Conservation (phyloP, 2,113 vertebrate genomes). For the Pseudorasbora parva region DNA sequence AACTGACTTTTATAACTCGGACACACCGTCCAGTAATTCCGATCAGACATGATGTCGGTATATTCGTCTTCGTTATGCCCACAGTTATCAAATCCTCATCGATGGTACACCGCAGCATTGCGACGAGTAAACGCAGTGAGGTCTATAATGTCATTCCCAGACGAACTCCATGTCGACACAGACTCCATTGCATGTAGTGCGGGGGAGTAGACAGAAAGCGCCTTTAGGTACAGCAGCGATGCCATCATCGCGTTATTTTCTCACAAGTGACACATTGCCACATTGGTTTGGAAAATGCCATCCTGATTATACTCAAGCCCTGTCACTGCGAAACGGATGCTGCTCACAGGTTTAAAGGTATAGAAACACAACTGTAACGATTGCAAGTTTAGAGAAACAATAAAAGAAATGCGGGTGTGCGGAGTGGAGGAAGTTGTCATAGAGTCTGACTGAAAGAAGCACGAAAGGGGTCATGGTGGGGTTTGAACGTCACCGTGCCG, state of each 20-base stretch:
- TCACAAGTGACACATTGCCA: constrained; percentile 36
- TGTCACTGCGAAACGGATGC: not conserved
- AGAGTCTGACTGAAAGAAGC: constrained; percentile 25
- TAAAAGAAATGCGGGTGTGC: constrained; percentile 8
- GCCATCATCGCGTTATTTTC: constrained; percentile 49
- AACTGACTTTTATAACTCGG: constrained; percentile 85
- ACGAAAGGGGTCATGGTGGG: constrained; percentile 19
- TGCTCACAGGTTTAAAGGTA: not conserved
- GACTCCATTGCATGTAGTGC: constrained; percentile 17
- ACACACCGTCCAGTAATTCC: constrained; percentile 86
- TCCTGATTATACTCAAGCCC: not conserved
- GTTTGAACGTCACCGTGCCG: constrained; percentile 20
- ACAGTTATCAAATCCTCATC: constrained; percentile 8
- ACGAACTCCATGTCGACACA: constrained; percentile 17
- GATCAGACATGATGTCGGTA: constrained; percentile 82
- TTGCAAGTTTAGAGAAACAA: not conserved
- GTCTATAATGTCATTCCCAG: not conserved
- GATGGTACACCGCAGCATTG: constrained; percentile 13
- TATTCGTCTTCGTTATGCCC: not conserved
- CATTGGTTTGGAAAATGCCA: constrained; percentile 21
- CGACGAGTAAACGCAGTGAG: not conserved
- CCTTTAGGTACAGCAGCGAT: not conserved
- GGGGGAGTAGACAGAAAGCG: constrained; percentile 2
- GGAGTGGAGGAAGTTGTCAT: constrained; percentile 49
- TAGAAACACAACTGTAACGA: not conserved